Evolutionary conservation across 1,140 invertebrate genomes (phyloP).

Genomic region (Liolophura sinensis): DNA sequence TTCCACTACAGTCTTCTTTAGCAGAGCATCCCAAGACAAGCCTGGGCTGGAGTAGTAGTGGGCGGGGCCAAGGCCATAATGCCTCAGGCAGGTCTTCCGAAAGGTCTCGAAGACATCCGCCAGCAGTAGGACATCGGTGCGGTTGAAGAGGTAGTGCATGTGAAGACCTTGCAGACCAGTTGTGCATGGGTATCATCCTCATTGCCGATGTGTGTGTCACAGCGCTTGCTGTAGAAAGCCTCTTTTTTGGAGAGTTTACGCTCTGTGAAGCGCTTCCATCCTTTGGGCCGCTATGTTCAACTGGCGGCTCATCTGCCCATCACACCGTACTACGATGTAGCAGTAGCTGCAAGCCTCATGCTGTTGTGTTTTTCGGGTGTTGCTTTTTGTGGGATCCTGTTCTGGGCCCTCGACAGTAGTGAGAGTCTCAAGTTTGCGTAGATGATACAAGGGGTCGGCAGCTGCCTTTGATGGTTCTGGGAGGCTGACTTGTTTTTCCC

Average conservation of each 20-base stretch:
- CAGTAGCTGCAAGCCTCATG: constrained; percentile 13
- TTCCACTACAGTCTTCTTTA: constrained; percentile 26
- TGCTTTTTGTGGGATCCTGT: constrained; percentile 5
- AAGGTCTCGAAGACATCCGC: constrained; percentile 62
- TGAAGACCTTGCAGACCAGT: background rate
- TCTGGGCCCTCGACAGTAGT: constrained; percentile 12
- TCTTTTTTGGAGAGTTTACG: no score
- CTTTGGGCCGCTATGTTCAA: constrained; percentile 9
- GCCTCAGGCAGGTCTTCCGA: constrained; percentile 16
- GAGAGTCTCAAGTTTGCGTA: constrained; percentile 20
- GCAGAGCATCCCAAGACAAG: constrained; percentile 32
- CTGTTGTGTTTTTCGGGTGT: background rate
- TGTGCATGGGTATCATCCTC: background rate
- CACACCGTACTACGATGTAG: constrained; percentile 14
- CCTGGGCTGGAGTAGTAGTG: constrained; percentile 37
- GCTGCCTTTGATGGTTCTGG: constrained; percentile 20
- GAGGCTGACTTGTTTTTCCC: constrained; percentile 12
- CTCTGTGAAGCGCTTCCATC: background rate
- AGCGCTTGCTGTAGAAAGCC: background rate
- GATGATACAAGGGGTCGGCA: constrained; percentile 15
- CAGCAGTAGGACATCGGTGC: constrained; percentile 10
- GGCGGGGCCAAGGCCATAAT: constrained; percentile 29
- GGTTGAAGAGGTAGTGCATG: constrained; percentile 9
- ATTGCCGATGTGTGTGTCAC: background rate
- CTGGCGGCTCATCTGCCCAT: background rate